phyloP scores from a whole-genome alignment of 1,140 invertebrate species.

The Ylistrum balloti region DNA sequence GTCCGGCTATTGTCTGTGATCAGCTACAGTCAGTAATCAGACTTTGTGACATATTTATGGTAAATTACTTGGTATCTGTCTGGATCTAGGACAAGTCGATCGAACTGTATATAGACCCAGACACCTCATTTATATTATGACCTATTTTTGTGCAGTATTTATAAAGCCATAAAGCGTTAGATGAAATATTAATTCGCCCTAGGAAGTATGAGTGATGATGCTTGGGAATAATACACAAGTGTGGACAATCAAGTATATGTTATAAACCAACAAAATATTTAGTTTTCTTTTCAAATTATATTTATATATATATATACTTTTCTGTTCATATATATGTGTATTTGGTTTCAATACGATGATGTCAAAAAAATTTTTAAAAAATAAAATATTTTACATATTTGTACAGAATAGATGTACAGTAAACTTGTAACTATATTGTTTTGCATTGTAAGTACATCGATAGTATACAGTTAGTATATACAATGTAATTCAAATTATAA shows the following conservation, averaged over 20 bases:
- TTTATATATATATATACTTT: no score
- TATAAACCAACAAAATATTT: not conserved
- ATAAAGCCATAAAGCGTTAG: not conserved
- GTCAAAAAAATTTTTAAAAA: no score
- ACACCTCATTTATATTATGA: conserved; percentile 15
- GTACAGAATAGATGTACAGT: no score
- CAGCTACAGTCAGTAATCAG: not conserved
- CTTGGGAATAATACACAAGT: not conserved
- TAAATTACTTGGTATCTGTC: not conserved
- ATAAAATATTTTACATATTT: no score
- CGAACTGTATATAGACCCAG: not conserved
- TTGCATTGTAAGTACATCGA: no score
- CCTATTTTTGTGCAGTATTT: not conserved
- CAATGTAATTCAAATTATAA: no score
- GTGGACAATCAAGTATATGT: not conserved
- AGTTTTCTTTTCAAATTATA: no score
- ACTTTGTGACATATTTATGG: not conserved
- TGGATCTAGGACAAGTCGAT: conserved; percentile 3
- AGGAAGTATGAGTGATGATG: not conserved
- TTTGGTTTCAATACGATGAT: no score
- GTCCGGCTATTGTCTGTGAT: not conserved
- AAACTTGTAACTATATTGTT: no score
- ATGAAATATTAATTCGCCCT: not conserved
- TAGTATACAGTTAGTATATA: no score
- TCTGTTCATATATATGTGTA: no score